Evolutionary conservation across 2,113 vertebrate genomes (phyloP).

Genomic region (Agapornis roseicollis): DNA sequence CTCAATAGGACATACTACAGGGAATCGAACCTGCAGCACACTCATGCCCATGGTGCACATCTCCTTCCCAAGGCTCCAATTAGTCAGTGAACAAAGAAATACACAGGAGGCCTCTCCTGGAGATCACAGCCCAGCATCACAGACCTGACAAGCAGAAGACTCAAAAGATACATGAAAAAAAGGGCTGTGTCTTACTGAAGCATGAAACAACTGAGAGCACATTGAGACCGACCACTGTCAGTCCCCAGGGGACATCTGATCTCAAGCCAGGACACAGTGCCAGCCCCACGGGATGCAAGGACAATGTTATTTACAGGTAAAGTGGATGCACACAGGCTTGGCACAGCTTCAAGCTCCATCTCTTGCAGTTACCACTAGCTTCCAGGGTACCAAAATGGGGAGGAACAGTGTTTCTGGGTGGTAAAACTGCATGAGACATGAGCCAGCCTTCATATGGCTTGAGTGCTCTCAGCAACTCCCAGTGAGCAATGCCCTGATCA

Average conservation of each 20-base stretch:
- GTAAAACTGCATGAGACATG: fast-evolving
- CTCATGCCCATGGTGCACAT: neutral
- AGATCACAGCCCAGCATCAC: neutral
- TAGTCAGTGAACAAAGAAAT: neutral
- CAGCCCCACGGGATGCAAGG: neutral
- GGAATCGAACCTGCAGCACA: neutral
- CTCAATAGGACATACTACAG: neutral
- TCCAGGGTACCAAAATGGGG: neutral
- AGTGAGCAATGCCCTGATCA: fast-evolving
- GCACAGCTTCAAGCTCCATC: neutral
- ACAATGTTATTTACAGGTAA: neutral
- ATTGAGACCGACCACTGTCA: neutral
- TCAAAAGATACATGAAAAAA: neutral
- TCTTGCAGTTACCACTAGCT: neutral
- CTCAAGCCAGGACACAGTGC: neutral
- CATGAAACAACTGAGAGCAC: neutral
- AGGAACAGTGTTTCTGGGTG: neutral
- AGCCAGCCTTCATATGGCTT: neutral
- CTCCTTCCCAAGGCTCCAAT: neutral
- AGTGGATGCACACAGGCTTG: neutral
- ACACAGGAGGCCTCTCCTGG: neutral
- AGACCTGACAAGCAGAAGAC: neutral
- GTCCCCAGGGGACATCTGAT: neutral
- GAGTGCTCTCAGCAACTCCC: fast-evolving
- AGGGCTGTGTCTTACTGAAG: neutral